phyloP scores from a whole-genome alignment of 2,113 vertebrate genomes.

The Stigmatopora nigra region DNA sequence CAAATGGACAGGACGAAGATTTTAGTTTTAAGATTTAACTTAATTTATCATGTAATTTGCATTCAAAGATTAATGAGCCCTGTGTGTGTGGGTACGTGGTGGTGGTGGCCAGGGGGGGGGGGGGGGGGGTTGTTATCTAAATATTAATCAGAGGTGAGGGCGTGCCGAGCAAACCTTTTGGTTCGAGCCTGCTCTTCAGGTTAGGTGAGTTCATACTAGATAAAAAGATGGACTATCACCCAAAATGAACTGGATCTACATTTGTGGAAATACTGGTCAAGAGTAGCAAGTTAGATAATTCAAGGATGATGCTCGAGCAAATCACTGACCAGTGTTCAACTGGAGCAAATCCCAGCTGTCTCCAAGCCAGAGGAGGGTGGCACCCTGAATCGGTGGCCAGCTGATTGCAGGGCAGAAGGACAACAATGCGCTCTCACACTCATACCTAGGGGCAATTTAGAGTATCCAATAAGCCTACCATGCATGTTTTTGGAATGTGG shows the following conservation, averaged over 20 bases:
- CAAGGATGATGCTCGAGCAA: too few relatives aligned
- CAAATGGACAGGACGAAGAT: constrained; percentile 65
- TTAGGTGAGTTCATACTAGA: constrained; percentile 42
- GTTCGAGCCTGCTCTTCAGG: constrained; percentile 54
- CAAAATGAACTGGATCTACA: neutral
- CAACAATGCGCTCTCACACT: too few relatives aligned
- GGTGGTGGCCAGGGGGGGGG: too few relatives aligned
- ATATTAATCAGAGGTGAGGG: constrained; percentile 65
- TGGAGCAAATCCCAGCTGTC: too few relatives aligned
- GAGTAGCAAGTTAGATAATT: too few relatives aligned
- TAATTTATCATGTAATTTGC: constrained; percentile 80
- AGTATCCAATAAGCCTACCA: too few relatives aligned
- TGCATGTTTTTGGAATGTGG: too few relatives aligned
- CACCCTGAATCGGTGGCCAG: too few relatives aligned
- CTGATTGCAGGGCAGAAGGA: too few relatives aligned
- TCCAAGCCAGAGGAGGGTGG: too few relatives aligned
- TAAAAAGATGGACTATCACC: neutral
- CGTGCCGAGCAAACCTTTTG: constrained; percentile 62
- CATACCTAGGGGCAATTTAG: too few relatives aligned
- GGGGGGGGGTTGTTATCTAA: constrained; percentile 38
- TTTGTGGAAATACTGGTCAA: neutral
- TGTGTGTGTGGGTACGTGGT: constrained; percentile 13
- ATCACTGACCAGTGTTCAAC: too few relatives aligned
- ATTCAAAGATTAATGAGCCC: constrained; percentile 67
- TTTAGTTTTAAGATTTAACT: constrained; percentile 74